A percentile compares a stretch with the other conserved stretches of the same genome.
These are phyloP conservation scores for Oryzias sinensis DNA, from an alignment of 2,797 vertebrate species.

Conservation along the genomic window DNA sequence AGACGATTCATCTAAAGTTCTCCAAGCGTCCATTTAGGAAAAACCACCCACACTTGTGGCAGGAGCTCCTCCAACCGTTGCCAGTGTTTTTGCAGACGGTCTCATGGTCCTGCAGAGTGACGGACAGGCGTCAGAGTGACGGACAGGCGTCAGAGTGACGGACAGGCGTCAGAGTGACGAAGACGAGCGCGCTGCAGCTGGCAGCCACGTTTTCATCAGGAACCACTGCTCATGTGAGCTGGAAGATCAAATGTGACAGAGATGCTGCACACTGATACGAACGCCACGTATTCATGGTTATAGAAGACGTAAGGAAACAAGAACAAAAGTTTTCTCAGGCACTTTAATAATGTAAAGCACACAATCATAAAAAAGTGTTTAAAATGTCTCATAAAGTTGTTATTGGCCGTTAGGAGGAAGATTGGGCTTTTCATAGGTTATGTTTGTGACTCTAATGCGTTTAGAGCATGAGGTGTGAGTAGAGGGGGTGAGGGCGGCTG, in stretches of 20 bases:
- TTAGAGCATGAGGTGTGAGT: conserved; percentile 48
- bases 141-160: too few species aligned
- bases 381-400: conserved; percentile 45
- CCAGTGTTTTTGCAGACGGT: too few species aligned
- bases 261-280: conserved; percentile 28
- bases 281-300: conserved; percentile 2
- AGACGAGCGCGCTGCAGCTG: conserved; percentile 26
- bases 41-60: too few species aligned
- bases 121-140: too few species aligned
- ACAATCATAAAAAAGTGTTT: conserved; percentile 33
- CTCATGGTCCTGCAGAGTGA: too few species aligned
- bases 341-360: conserved; percentile 6
- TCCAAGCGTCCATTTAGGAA: too few species aligned
- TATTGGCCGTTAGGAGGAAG: conserved; percentile 45
- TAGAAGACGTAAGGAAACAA: conserved; percentile 2
- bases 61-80: too few species aligned
- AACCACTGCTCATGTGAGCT: conserved; percentile 63
- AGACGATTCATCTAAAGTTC: too few species aligned
- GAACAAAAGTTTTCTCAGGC: conserved; percentile 13
- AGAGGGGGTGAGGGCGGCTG: conserved; percentile 21
- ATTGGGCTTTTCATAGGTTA: conserved; percentile 48
- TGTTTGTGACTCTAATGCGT: conserved; percentile 39
- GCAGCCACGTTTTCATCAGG: conserved; percentile 77
- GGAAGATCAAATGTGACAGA: conserved; percentile 31
- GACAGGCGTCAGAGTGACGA: too few species aligned